Percentiles rank a stretch among this genome's conserved stretches.
Evolutionary conservation across 2,888 invertebrate genomes (phyloP).

Genomic region (Hofmannophila pseudospretella): DNA sequence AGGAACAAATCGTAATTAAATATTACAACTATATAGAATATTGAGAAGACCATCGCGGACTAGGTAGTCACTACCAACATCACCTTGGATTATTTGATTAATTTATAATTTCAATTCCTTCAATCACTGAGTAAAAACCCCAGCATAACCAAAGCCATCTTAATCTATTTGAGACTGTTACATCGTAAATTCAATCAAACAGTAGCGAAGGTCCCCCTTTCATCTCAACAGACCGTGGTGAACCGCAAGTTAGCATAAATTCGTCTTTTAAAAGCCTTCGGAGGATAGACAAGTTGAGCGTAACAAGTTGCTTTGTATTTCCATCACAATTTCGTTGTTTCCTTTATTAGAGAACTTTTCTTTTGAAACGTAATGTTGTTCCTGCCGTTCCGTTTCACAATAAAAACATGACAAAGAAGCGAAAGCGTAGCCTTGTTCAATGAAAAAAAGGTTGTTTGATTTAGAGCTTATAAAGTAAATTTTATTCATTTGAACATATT

Average conservation of each 20-base stretch:
- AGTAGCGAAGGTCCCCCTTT: slow-evolving; percentile 1
- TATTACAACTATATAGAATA: no score
- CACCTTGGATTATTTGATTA: no score
- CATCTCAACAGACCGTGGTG: background rate
- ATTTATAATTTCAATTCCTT: no score
- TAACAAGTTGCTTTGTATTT: slow-evolving; percentile 4
- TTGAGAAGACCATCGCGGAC: no score
- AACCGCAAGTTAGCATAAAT: slow-evolving; percentile 7
- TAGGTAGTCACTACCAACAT: no score
- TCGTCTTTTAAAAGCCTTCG: background rate
- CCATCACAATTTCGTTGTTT: slow-evolving; percentile 12
- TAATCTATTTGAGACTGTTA: background rate
- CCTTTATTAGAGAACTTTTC: slow-evolving; percentile 18
- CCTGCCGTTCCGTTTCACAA: background rate
- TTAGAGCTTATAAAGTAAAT: no score
- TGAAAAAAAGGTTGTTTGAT: no score
- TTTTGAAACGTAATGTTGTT: slow-evolving; percentile 8
- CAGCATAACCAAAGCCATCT: background rate
- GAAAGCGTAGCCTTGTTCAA: background rate
- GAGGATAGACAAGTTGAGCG: background rate
- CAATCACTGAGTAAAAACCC: no score
- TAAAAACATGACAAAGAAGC: slow-evolving; percentile 1
- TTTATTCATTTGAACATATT: no score
- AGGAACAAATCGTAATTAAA: no score
- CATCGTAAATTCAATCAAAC: background rate